Conservation (phyloP, 2,113 vertebrate species). For the Ptychochromis oligacanthus region DNA sequence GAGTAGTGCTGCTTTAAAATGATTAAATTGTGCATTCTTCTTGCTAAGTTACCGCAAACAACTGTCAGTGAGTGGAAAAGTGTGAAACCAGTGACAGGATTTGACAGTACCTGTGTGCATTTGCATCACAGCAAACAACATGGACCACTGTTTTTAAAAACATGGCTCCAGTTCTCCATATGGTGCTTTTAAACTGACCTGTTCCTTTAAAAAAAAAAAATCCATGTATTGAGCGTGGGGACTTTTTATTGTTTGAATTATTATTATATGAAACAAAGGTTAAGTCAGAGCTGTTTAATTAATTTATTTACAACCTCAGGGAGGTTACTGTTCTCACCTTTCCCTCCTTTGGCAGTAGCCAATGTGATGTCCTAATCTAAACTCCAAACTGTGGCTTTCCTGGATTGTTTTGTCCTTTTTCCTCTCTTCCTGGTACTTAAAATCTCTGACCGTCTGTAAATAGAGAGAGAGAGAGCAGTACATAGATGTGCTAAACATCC, state of each 20-base stretch:
- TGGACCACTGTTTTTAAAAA: neutral
- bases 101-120: neutral
- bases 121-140: neutral
- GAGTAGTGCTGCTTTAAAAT: neutral
- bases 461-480: constrained; percentile 52
- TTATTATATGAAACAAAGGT: accelerated
- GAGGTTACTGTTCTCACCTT: constrained; percentile 56
- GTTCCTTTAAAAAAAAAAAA: neutral
- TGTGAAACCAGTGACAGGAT: neutral
- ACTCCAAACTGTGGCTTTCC: constrained; percentile 55
- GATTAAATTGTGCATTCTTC: neutral
- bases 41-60: neutral
- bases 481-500: constrained; percentile 53
- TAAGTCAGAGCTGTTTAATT: neutral
- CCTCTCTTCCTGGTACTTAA: constrained; percentile 37
- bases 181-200: neutral
- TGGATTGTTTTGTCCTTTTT: constrained; percentile 55
- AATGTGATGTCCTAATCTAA: constrained; percentile 39
- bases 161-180: neutral
- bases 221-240: neutral
- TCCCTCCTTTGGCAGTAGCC: constrained; percentile 29
- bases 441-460: constrained; percentile 37
- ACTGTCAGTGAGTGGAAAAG: neutral
- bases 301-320: neutral
- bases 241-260: neutral